phyloP scores from a whole-genome alignment of 2,888 invertebrate species.

The Agriopis leucophaearia region DNA sequence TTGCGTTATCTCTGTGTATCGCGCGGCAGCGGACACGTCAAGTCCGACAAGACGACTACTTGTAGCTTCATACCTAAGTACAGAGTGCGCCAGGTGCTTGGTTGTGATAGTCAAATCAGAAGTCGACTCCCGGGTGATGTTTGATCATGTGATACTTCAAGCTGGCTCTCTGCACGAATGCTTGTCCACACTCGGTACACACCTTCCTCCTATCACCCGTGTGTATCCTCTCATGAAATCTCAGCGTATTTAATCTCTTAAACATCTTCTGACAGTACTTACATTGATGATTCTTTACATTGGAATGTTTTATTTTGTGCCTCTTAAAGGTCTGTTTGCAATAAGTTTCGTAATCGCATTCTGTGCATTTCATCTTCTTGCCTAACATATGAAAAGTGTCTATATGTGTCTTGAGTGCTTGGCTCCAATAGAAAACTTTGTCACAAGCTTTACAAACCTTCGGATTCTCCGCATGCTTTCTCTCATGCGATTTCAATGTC shows the following conservation, averaged over 20 bases:
- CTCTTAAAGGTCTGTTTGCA: too few relatives aligned
- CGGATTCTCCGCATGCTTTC: too few relatives aligned
- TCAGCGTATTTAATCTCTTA: not conserved
- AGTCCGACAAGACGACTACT: too few relatives aligned
- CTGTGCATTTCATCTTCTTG: not conserved
- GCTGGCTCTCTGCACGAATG: constrained; percentile 53
- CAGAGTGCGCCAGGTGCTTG: too few relatives aligned
- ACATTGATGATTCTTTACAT: constrained; percentile 22
- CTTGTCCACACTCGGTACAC: constrained; percentile 46
- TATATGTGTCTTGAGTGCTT: not conserved
- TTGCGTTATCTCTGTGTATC: too few relatives aligned
- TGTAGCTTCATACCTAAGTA: too few relatives aligned
- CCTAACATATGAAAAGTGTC: constrained; percentile 14
- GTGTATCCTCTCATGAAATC: constrained; percentile 22
- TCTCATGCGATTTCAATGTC: too few relatives aligned
- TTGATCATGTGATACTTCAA: constrained; percentile 53
- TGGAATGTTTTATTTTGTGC: constrained; percentile 6
- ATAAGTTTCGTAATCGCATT: constrained; percentile 13
- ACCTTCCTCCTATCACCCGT: constrained; percentile 41
- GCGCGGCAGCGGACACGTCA: too few relatives aligned
- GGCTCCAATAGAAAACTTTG: too few relatives aligned
- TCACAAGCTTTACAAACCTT: too few relatives aligned
- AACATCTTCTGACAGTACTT: constrained; percentile 23
- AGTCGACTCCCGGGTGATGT: constrained; percentile 17
- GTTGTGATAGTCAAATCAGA: too few relatives aligned